Percentiles rank a stretch among this genome's conserved stretches.
Conservation (phyloP, 2,888 invertebrate genomes). For the Digitonthophagus gazella region DNA sequence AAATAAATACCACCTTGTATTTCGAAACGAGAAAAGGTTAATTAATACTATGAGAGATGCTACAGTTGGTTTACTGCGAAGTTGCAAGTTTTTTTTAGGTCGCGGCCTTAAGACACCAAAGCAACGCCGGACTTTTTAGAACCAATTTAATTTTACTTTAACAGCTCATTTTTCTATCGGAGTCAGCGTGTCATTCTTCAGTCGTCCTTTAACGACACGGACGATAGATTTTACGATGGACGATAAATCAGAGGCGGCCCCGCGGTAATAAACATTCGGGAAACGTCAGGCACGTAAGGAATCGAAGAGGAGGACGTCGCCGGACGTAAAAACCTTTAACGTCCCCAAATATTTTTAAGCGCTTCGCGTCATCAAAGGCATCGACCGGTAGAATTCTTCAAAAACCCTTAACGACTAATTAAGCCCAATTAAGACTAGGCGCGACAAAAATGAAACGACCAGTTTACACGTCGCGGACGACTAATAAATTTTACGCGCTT, state of each 20-base stretch:
- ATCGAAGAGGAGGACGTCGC: neutral
- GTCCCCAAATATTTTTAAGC: neutral
- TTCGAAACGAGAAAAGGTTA: neutral
- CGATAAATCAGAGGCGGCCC: neutral
- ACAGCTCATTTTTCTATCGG: neutral
- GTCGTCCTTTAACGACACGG: neutral
- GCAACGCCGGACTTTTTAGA: neutral
- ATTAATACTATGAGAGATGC: neutral
- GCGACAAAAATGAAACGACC: constrained; percentile 11
- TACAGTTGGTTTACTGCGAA: neutral
- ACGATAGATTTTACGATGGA: neutral
- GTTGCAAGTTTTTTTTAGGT: neutral
- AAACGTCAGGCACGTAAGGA: neutral
- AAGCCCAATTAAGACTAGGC: constrained; percentile 13
- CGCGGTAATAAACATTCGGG: neutral
- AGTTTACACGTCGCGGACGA: constrained; percentile 8
- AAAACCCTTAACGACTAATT: constrained; percentile 8
- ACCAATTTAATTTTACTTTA: neutral
- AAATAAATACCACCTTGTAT: neutral
- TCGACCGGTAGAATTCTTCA: neutral
- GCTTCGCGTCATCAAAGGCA: neutral
- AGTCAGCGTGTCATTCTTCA: neutral
- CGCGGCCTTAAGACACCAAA: too few relatives aligned
- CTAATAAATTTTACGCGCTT: neutral
- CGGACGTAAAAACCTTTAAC: neutral